Base-by-base conservation (phyloP, 2,113 vertebrate species). In the Melanerpes aurifrons region DNA sequence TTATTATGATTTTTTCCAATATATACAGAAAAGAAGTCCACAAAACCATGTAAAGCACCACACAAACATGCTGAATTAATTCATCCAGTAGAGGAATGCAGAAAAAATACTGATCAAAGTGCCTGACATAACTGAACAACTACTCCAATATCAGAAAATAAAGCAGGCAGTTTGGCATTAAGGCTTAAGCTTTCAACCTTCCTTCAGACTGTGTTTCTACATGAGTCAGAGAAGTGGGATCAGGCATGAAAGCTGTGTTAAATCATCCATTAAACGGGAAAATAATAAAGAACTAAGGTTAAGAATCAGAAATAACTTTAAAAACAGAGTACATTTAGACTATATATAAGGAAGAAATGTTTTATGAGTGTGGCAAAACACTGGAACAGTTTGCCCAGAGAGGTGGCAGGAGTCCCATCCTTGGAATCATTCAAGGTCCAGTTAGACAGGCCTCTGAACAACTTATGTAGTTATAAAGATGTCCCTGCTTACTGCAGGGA, bases 281-380 rank as follows among this genome's bases (percentile, higher is more conserved):
- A 96, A 91, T 80, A 92, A 80, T 74, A 80, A 89, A 83, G 40
- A 87, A 72, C 35, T 68, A 45, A 72, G 11, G 37, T 83, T 83
- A 88, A 83, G 87, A 88, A 83, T 86, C 86, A 72, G 62, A 92
- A 92, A 81, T 18, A 87, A 78, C 17, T 74, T 91, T 71, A 26
- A 80, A 90, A 86, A 45, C 29, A 71, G 20, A 15, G 67, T 89
- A 61, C 43, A 47, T 68, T 69, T 32, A 32, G 21, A 50, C 15
- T 48, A 50, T 7, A 16, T 50, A 69, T 69, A 69, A 69, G 15
- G 67, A n/a, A 69, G 31, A 50, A 24, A 18, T 64, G 15, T 48
- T 50, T 50, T 69, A 48, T 24, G 22, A 50, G 31, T 21, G 31
- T 50, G 15, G 43, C 50, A n/a, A 50, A 48, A 16, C 66, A 68